A percentile compares a stretch with the other conserved stretches of the same genome.
Conservation (phyloP, 2,113 vertebrate species). For the Sciurus niger region DNA sequence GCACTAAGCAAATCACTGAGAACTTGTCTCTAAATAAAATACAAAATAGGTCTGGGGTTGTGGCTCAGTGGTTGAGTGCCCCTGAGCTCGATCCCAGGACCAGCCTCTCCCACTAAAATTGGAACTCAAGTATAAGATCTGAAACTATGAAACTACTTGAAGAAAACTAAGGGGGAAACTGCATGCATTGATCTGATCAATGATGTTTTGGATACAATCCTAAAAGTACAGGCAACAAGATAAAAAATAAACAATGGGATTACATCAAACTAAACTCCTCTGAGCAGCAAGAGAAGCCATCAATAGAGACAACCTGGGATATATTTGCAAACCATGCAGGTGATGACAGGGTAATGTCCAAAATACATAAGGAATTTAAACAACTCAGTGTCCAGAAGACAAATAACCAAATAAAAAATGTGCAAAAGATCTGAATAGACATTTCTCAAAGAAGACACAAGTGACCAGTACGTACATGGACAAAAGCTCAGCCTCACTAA, state of each 20-base stretch:
- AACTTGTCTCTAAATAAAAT: too few relatives aligned
- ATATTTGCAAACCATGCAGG: accelerated
- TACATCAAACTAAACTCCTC: neutral
- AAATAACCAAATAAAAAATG: neutral
- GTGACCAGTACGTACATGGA: too few relatives aligned
- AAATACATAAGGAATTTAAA: neutral
- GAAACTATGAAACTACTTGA: neutral
- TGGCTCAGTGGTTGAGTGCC: too few relatives aligned
- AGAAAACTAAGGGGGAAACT: neutral
- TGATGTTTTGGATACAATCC: neutral
- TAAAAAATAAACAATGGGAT: neutral
- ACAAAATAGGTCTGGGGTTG: too few relatives aligned
- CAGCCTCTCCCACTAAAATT: too few relatives aligned
- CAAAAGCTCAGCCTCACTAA: neutral
- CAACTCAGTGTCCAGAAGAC: neutral
- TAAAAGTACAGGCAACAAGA: neutral
- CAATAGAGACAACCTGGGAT: accelerated
- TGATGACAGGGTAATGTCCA: neutral
- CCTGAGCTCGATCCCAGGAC: too few relatives aligned
- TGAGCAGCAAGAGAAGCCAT: neutral
- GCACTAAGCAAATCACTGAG: too few relatives aligned
- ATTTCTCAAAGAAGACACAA: neutral
- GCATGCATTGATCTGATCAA: too few relatives aligned
- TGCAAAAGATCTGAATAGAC: neutral
- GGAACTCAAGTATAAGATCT: neutral